Base-by-base conservation (phyloP, 2,888 invertebrate species). In the Tanypteryx hageni region DNA sequence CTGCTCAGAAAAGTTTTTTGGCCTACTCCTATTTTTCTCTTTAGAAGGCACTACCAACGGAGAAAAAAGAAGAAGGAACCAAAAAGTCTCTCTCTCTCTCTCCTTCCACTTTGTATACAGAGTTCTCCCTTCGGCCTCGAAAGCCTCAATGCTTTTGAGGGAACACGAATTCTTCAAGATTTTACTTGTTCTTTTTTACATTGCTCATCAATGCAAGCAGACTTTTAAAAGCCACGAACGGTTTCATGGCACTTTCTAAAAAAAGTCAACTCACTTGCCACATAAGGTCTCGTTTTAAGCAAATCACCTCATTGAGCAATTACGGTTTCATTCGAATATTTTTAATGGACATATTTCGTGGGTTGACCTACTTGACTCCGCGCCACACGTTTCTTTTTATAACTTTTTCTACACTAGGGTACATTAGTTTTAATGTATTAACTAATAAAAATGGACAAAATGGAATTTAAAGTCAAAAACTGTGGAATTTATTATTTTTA, bases 1-100 rank as follows among this genome's bases (percentile, higher is more conserved):
- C 86, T 16, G 16, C 84, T 9, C 4, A 86, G 31, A 64, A 86
- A 57, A 64, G 18, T 11, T 83, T 83, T 16, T 27, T 57, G 86
- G 61, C 86, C 86, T 61, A 86, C 86, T 86, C 86, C 61, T 61
- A 61, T 86, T 61, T 86, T 61, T 86, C 86, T 22, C 61, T 61
- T 84, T 56, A 56, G 56, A 16, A 57, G 59, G 57, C 56, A 56
- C 27, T 16, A 31, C 27, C 31, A 14, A 14, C n/a, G 18, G 27
- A 16, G 9, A 31, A 61, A 86, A 61, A 82, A 83, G 57, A 83
- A 56, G 57, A 83, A 44, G 61, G 22, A 61, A 64, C 61, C 59
- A 59, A 61, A 61, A 86, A 86, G 59, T 86, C 83, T 86, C 86
- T 86, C 27, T 86, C 83, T 86, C 86, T 86, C 27, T 13, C 61